Percentiles rank a stretch among this genome's conserved stretches.
Evolutionary conservation across 2,113 vertebrate genomes (phyloP).

Genomic region (Ammodytes dubius): DNA sequence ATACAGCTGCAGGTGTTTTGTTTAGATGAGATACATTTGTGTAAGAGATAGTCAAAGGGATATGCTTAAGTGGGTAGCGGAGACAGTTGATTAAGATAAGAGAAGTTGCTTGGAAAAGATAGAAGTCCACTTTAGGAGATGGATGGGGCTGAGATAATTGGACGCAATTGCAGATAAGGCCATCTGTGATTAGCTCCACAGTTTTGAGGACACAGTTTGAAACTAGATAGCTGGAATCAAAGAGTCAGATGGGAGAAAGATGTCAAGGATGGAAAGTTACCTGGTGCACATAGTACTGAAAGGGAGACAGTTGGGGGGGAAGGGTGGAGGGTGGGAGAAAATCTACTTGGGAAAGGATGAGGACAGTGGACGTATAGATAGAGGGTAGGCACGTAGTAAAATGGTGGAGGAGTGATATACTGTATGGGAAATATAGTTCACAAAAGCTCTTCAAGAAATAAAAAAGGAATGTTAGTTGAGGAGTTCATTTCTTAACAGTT

Average conservation of each 20-base stretch:
- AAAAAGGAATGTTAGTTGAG: too few species aligned
- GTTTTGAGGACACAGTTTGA: not conserved
- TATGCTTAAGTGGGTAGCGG: too few species aligned
- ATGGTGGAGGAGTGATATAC: too few species aligned
- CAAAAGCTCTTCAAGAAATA: too few species aligned
- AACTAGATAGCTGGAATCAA: not conserved
- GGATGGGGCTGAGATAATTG: conserved; percentile 3
- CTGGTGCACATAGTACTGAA: not conserved
- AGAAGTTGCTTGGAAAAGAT: not conserved
- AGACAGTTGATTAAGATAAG: not conserved
- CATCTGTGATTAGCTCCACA: not conserved
- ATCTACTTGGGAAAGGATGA: not conserved
- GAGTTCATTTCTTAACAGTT: too few species aligned
- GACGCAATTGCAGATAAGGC: not conserved
- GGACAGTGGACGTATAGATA: too few species aligned
- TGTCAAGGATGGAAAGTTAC: not conserved
- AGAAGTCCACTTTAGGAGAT: not conserved
- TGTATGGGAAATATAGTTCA: too few species aligned
- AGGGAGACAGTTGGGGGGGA: not conserved
- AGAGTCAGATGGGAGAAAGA: not conserved
- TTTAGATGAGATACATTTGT: not conserved
- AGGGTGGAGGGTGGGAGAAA: too few species aligned
- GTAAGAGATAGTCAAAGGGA: not conserved
- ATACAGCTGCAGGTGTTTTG: not conserved
- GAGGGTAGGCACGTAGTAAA: too few species aligned